A percentile compares a stretch with the other conserved stretches of the same genome.
Conservation (phyloP, 1,140 invertebrate species). For the Ostrea edulis region DNA sequence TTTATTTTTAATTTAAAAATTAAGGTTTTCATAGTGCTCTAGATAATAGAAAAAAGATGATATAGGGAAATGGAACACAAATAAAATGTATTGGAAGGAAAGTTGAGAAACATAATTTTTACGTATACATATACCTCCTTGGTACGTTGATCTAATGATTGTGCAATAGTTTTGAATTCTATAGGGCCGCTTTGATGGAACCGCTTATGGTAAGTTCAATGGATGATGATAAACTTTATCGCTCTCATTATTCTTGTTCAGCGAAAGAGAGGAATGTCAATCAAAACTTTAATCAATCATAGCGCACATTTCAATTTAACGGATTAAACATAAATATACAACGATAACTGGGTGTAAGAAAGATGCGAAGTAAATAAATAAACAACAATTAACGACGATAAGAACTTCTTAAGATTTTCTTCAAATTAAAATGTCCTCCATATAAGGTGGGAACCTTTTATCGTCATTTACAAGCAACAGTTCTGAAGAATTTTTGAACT, state of each 20-base stretch:
- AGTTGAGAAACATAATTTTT: too few relatives aligned
- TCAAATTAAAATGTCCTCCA: not conserved
- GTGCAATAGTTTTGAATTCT: not conserved
- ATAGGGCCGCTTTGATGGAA: conserved; percentile 14
- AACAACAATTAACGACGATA: conserved; percentile 9
- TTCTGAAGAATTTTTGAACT: too few relatives aligned
- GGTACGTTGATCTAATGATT: not conserved
- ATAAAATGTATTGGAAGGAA: too few relatives aligned
- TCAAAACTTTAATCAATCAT: conserved; percentile 27
- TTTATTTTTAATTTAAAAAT: too few relatives aligned
- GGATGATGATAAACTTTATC: conserved; percentile 23
- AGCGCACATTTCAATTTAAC: conserved; percentile 20
- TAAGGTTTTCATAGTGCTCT: too few relatives aligned
- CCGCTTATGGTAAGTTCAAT: conserved; percentile 18
- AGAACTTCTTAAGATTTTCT: not conserved
- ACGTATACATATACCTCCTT: too few relatives aligned
- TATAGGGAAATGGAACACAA: not conserved
- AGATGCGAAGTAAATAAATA: conserved; percentile 10
- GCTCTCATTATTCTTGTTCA: conserved; percentile 12
- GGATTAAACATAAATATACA: conserved; percentile 30
- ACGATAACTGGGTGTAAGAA: conserved; percentile 7
- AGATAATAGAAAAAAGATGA: too few relatives aligned
- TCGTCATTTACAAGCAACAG: too few relatives aligned
- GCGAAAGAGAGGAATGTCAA: conserved; percentile 2
- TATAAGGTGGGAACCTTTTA: not conserved